Base-by-base conservation (phyloP, 2,797 vertebrate species). In the Clarias pachynema region DNA sequence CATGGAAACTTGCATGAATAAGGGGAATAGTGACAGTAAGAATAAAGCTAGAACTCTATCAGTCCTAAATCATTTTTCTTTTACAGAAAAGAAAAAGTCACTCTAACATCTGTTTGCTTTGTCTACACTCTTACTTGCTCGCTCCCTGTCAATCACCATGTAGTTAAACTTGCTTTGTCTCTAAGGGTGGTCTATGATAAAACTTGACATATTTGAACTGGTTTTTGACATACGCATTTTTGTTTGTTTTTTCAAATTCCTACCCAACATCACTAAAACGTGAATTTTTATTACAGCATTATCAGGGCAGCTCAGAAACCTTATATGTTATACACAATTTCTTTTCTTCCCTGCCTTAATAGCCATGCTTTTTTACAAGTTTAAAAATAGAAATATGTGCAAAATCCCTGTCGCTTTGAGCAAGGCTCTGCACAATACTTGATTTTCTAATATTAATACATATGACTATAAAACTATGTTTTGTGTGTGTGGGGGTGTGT, bases 31-130 rank as follows among this genome's bases (percentile, higher is more conserved):
- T 77, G 56, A 77, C 53, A 34, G 53, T 22, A 77, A 34, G 53
- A 59, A 57, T 77, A 77, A 59, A 59, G 29, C 74, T 31, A 59
- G 74, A 77, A 22, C 29, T 57, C 53, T 34, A 34, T 77, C 53
- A 34, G 37, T 75, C n/a, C 49, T 57, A 7, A 75, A 75, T 57
- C 16, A 56, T 57, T 31, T 75, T 74, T 29, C n/a, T 53, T 74
- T 15, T 74, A 73, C 44, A 49, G 44, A 49, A 49, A 49, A 49
- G 44, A 49, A 49, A 49, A 49, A 49, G 44, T 59, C 29, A 77
- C 10, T 14, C 29, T 77, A 29, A 59, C 56, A 22, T 77, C 49
- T 0, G 2, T 53, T 74, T 74, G 72, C n/a, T 74, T 73, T 73
- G 24, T 53, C 70, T 74, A 26, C 15, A 18, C 29, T 22, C 49